Base-by-base conservation (phyloP, 1,140 invertebrate species). In the Brachionus rotundiformis region DNA sequence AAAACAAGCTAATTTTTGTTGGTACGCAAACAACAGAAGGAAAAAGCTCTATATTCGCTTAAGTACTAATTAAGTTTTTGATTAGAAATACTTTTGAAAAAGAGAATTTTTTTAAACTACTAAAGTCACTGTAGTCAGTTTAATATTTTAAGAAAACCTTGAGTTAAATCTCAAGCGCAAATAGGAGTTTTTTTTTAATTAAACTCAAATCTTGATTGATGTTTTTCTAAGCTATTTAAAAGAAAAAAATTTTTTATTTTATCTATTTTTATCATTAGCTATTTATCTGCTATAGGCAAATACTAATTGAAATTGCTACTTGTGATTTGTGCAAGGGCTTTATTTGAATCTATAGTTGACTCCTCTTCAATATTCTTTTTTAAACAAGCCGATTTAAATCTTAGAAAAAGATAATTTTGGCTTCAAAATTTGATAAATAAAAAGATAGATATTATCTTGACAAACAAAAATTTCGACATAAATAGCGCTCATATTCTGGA, bases 101-200 rank as follows among this genome's bases (percentile, higher is more conserved):
- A 19, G 7, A n/a, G n/a, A n/a, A n/a, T n/a, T n/a, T n/a, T n/a
- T n/a, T n/a, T n/a, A n/a, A n/a, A n/a, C n/a, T n/a, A n/a, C n/a
- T n/a, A n/a, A n/a, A 68, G 29, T 31, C 33, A 33, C n/a, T n/a
- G 25, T 63, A 27, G 49, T 59, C 29, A 63, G 19, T 2, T 29
- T 7, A 13, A 19, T 54, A 36, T 36, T 68, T 68, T 8, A 41
- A 16, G 10, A 36, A 19, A 36, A 33, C 63, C 63, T 39, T 68
- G 63, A 68, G 61, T 63, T 5, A 63, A 29, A 36, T 33, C 33
- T 68, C 47, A 25, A 54, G 19, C 47, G 47, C 47, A 54, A 54
- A 54, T 54, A 54, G 47, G 47, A 54, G 27, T 68, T 68, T 68
- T 68, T 68, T 68, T 68, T 68, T 68, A 68, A 68, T 68, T 68